A percentile compares a stretch with the other conserved stretches of the same genome.
Evolutionary conservation across 2,113 vertebrate species (phyloP).

Genomic region (Atherinomorus stipes): DNA sequence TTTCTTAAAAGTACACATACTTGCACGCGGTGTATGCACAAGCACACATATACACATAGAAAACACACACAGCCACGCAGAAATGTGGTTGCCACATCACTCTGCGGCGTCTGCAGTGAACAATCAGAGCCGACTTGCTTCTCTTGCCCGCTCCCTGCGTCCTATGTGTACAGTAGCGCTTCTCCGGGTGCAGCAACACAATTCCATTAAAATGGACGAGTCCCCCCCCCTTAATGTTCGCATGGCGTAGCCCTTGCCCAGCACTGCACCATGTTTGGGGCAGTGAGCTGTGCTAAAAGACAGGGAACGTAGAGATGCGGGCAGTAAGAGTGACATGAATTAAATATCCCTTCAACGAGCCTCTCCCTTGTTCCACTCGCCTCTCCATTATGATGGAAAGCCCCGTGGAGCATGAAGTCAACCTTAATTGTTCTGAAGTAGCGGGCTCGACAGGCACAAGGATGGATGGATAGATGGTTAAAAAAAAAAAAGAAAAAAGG

Average conservation of each 20-base stretch:
- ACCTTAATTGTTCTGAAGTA: constrained; percentile 77
- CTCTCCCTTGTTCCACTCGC: constrained; percentile 71
- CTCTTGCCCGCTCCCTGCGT: constrained; percentile 15
- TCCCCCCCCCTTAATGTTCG: constrained; percentile 36
- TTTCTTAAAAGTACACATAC: constrained; percentile 3
- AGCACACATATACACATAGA: constrained; percentile 3
- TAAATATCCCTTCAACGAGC: constrained; percentile 78
- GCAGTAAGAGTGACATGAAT: constrained; percentile 78
- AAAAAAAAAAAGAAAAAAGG: constrained; percentile 4
- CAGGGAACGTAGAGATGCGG: constrained; percentile 70
- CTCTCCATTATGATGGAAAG: constrained; percentile 75
- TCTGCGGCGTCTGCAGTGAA: constrained; percentile 61
- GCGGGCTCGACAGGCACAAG: constrained; percentile 28
- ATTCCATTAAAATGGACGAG: constrained; percentile 64
- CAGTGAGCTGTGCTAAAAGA: constrained; percentile 80
- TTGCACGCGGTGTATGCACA: not conserved
- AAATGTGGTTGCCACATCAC: constrained; percentile 28
- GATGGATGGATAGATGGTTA: constrained; percentile 48
- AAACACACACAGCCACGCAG: constrained; percentile 26
- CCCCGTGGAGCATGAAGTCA: constrained; percentile 67
- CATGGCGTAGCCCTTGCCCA: constrained; percentile 39
- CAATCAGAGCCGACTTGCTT: constrained; percentile 48
- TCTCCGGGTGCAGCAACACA: constrained; percentile 53
- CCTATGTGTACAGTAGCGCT: constrained; percentile 20
- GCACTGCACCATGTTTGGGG: constrained; percentile 67